Percentiles rank a stretch among this genome's conserved stretches.
phyloP scores from a whole-genome alignment of 2,888 invertebrate species.

The Lasiommata megera region DNA sequence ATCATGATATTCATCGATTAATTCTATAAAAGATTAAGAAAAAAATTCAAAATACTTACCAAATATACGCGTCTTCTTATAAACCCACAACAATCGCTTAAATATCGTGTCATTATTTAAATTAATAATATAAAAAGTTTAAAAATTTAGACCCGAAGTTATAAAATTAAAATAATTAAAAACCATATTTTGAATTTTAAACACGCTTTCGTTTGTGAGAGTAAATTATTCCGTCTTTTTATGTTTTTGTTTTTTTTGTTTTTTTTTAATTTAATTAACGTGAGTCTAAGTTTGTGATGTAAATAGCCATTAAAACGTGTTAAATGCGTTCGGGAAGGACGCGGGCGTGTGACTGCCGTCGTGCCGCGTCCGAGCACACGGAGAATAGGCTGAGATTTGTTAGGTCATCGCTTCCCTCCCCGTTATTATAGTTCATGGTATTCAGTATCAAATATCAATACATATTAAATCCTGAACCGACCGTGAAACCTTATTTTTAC shows the following conservation, averaged over 20 bases:
- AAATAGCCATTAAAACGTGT: constrained; percentile 26
- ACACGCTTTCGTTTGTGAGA: neutral
- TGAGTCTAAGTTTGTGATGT: constrained; percentile 14
- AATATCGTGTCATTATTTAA: constrained; percentile 39
- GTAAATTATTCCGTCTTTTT: constrained; percentile 30
- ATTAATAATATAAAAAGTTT: constrained; percentile 10
- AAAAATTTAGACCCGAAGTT: neutral
- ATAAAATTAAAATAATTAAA: neutral
- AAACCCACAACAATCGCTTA: constrained; percentile 48
- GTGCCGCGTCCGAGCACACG: constrained; percentile 36
- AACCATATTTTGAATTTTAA: neutral
- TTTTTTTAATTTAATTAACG: constrained; percentile 12
- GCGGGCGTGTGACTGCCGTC: constrained; percentile 46
- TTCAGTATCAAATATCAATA: constrained; percentile 15
- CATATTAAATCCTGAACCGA: constrained; percentile 2
- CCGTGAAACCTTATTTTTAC: neutral
- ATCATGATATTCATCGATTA: no score
- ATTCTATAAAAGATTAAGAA: neutral
- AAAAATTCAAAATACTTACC: constrained; percentile 58
- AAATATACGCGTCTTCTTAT: constrained; percentile 55
- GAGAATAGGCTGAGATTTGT: constrained; percentile 42
- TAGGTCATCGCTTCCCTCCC: constrained; percentile 43
- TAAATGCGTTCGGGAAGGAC: constrained; percentile 38
- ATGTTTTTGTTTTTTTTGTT: constrained; percentile 28
- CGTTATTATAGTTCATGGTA: constrained; percentile 31